Evolutionary conservation across 1,140 invertebrate species (phyloP), one percentile per base, ranked within the genome.

Genomic region (Drosophila suzukii): DNA sequence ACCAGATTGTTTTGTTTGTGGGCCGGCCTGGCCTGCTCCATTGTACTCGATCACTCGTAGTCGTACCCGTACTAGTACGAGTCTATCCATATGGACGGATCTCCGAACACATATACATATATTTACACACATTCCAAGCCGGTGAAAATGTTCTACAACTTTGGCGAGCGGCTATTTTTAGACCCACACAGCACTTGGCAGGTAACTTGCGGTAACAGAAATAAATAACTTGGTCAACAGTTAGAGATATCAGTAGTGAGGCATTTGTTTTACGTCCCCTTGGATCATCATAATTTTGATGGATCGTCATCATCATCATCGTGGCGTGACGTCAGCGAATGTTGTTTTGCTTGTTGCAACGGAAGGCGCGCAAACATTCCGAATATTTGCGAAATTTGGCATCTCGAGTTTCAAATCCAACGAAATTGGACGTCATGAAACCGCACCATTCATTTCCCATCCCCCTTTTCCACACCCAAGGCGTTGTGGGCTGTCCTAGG

Each of bases 1-100:
- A 84, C 81, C 65, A 84, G 81, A 76, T 70, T 70, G 67, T 36
- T 54, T 70, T 70, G 67, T 36, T 54, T 30, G 34, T 49, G 20
- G 47, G 58, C 32, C 38, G 44, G 57, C 62, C 32, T 57, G 44
- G 57, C 62, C 32, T 44, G 55, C 55, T 32, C 13, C 38, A 61
- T 55, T 55, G 60, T 46, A 59, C 41, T 20, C 43, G 27, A 50
- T 3, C 32, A 27, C 24, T 30, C 36, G 6, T 30, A 32, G 7
- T n/a, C 15, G 6, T 43, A 5, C 43, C 0, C 10, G 49, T 50
- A 12, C 30, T 15, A 2, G 13, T 20, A 43, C 15, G 8, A 44
- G 17, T 13, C 11, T 24, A 30, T 27, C 20, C 44, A 49, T 6
- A 38, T 15, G 46, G 46, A 27, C 13, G 46, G 46, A 59, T 59